A percentile compares a stretch with the other conserved stretches of the same genome.
These are phyloP conservation scores for Calosoma granatense DNA, from an alignment of 1,140 invertebrate species.

Conservation along the genomic window DNA sequence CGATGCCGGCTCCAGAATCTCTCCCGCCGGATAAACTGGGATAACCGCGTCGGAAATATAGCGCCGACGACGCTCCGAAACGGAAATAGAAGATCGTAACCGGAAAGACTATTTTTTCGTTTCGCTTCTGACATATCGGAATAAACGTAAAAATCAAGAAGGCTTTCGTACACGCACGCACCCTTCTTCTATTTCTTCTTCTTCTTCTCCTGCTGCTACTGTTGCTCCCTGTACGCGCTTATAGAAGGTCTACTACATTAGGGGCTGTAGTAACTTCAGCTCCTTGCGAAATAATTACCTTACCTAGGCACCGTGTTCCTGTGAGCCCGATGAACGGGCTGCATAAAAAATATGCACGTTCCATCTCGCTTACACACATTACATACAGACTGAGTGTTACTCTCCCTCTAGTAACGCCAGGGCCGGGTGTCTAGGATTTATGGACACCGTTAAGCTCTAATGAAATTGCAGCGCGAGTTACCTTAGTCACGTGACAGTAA, in stretches of 20 bases:
- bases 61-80: conserved; percentile 22
- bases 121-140: conserved; percentile 28
- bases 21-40: conserved; percentile 38
- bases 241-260: too few species aligned
- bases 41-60: conserved; percentile 47
- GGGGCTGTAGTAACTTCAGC: too few species aligned
- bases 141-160: conserved; percentile 17
- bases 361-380: too few species aligned
- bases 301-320: too few species aligned
- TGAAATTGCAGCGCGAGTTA: conserved; percentile 21
- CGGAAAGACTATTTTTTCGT: conserved; percentile 42
- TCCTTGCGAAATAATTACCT: too few species aligned
- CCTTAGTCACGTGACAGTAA: conserved; percentile 24
- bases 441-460: conserved; percentile 17
- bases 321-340: too few species aligned
- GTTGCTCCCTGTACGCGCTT: too few species aligned
- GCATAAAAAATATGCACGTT: too few species aligned
- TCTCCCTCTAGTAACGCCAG: conserved; percentile 13
- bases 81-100: conserved; percentile 47
- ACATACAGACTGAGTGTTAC: too few species aligned
- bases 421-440: conserved; percentile 15
- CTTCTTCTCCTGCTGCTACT: too few species aligned
- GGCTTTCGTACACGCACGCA: conserved; percentile 14
- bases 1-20: conserved; percentile 21
- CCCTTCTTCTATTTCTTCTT: too few species aligned